These are phyloP conservation scores for Lithosia quadra DNA, from an alignment of 2,888 invertebrate species.

Conservation along the genomic window DNA sequence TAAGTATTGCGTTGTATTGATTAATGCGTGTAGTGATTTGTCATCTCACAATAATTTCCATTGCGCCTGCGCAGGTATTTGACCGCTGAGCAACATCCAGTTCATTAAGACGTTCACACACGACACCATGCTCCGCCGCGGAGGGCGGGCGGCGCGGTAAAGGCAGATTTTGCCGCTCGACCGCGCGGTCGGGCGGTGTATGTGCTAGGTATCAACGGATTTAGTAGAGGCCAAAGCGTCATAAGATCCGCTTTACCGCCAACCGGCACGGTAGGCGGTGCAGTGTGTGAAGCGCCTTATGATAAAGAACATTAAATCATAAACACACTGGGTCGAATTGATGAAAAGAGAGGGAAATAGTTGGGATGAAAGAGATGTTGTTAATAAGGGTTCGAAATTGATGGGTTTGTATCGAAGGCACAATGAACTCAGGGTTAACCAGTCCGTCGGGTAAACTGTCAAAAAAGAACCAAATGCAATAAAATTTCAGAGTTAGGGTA, in stretches of 20 bases:
- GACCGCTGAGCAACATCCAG: background rate
- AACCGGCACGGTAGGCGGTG: no score
- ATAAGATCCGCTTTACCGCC: no score
- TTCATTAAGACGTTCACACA: no score
- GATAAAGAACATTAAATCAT: background rate
- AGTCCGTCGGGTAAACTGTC: background rate
- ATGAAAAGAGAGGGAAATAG: background rate
- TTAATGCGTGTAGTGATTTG: background rate
- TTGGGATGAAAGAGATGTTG: slow-evolving; percentile 3
- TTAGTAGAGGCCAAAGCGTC: no score
- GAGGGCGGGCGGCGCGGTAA: no score
- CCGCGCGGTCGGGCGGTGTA: no score
- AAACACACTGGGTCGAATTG: background rate
- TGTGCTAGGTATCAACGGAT: no score
- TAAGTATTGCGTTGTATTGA: no score
- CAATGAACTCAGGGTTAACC: slow-evolving; percentile 18
- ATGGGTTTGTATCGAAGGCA: slow-evolving; percentile 6
- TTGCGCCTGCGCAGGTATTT: background rate
- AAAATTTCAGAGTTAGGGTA: background rate
- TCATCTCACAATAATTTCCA: background rate
- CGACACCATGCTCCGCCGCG: no score
- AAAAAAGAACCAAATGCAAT: background rate
- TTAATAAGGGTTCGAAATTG: slow-evolving; percentile 8
- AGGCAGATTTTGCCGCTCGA: no score
- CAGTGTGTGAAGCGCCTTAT: no score